Conservation (phyloP, 2,888 invertebrate species). For the Philonicus albiceps region DNA sequence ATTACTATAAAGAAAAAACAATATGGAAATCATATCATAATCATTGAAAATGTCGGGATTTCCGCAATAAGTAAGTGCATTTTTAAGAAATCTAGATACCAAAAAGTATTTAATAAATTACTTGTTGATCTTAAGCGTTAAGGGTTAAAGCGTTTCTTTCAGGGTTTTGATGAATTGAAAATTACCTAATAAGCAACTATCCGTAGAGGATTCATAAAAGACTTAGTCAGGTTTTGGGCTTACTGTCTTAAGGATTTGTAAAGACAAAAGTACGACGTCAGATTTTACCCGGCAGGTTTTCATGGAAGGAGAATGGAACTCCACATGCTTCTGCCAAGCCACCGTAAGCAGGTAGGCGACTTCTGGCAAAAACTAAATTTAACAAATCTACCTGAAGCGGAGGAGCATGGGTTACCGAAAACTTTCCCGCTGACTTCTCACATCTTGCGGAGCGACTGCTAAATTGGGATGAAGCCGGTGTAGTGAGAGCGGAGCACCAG, state of each 20-base stretch:
- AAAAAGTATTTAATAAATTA: background rate
- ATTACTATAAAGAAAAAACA: no score
- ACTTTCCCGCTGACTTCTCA: conserved; percentile 1
- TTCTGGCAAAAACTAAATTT: conserved; percentile 4
- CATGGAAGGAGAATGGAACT: background rate
- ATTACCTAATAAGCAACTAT: background rate
- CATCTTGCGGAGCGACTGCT: background rate
- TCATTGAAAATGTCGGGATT: no score
- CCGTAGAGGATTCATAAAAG: background rate
- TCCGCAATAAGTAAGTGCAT: no score
- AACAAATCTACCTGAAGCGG: background rate
- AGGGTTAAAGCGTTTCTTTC: background rate
- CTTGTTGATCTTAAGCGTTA: background rate
- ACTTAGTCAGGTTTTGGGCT: background rate
- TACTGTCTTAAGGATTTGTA: background rate
- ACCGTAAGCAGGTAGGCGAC: background rate
- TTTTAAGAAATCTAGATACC: no score
- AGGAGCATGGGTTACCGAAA: background rate
- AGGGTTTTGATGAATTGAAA: background rate
- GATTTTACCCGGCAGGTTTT: background rate
- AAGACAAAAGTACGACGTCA: background rate
- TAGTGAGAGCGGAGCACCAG: background rate
- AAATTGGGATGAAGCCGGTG: background rate
- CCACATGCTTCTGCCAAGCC: background rate
- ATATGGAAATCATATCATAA: no score